Evolutionary conservation across 92 coral and sea anemone genomes (phyloP).

Genomic region (Porites lobata): DNA sequence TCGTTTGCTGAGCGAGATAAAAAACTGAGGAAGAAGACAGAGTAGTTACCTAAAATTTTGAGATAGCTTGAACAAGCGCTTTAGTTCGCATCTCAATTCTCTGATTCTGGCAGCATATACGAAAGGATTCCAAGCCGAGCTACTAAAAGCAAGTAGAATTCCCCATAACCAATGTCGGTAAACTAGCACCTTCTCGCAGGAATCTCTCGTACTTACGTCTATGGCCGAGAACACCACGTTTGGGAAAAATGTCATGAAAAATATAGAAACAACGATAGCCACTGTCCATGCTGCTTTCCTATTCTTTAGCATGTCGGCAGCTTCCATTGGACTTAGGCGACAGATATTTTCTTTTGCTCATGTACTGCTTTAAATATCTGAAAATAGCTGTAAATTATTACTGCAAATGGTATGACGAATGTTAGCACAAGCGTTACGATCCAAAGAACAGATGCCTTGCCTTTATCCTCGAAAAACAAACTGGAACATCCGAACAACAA

Average conservation of each 20-base stretch:
- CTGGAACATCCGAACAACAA: conserved; percentile 37
- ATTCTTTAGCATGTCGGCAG: conserved; percentile 42
- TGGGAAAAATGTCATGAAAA: conserved; percentile 58
- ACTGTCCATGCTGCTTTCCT: conserved; percentile 60
- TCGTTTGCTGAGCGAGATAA: too few relatives aligned
- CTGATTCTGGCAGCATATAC: conserved; percentile 60
- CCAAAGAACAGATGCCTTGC: conserved; percentile 52
- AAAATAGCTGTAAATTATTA: conserved; percentile 54
- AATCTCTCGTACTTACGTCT: conserved; percentile 45
- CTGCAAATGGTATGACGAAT: conserved; percentile 34
- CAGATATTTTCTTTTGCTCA: conserved; percentile 24
- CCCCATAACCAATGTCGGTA: conserved; percentile 75
- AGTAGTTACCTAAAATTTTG: background rate
- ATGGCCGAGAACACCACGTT: conserved; percentile 63
- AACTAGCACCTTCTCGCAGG: conserved; percentile 40
- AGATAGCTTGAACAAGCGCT: background rate
- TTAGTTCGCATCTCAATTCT: conserved; percentile 49
- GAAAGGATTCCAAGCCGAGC: conserved; percentile 66
- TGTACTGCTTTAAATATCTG: conserved; percentile 43
- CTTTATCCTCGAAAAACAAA: conserved; percentile 16
- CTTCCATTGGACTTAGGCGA: conserved; percentile 17
- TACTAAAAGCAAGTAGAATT: conserved; percentile 61
- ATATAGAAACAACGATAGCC: conserved; percentile 58
- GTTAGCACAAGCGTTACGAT: conserved; percentile 42
- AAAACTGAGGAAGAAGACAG: too few relatives aligned